Base-by-base conservation (phyloP, 2,113 vertebrate species). In the Nipponia nippon region DNA sequence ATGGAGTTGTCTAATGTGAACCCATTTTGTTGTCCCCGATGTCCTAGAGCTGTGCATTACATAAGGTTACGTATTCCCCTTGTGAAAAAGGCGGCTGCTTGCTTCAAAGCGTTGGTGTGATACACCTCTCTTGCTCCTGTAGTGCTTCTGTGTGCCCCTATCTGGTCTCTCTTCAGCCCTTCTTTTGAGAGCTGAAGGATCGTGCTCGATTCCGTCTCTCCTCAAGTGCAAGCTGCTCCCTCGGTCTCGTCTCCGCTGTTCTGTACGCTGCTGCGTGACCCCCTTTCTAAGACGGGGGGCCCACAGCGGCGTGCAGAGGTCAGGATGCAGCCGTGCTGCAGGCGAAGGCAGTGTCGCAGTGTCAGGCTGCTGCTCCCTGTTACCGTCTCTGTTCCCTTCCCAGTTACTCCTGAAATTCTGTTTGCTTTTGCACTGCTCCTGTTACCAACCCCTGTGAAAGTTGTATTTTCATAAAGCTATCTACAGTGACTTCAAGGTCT, bases 241-340 rank as follows among this genome's bases (percentile, higher is more conserved):
- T 5, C 1, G 15, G 8, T 32, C 17, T 46, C 8, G 0, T 38
- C 59, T 10, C 40, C 0, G 0, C 47, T 65, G 27, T 29, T 59
- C 36, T 20, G 14, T 13, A 12, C 8, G 0, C 36, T 14, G 34
- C 5, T 30, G 49, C 69, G 53, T 82, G 42, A 25, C 7, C 34
- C 0, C 15, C 19, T 30, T 42, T 30, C 17, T 38, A 13, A 25
- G 38, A 5, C 7, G 29, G 5, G 10, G 21, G 23, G 14, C 47
- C 58, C 47, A 42, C 30, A 59, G 3, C 63, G 30, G 11, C 2
- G 0, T 30, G 59, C 27, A 3, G 71, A 40, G 16, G 36, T 80
- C 12, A 34, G 58, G 62, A 11, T 20, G 4, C 0, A 0, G 40
- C 25, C 0, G 0, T 27, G 30, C 36, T 42, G 47, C 62, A 13